These are phyloP conservation scores for Didymodactylos carnosus DNA, from an alignment of 2,888 invertebrate species.

Conservation along the genomic window DNA sequence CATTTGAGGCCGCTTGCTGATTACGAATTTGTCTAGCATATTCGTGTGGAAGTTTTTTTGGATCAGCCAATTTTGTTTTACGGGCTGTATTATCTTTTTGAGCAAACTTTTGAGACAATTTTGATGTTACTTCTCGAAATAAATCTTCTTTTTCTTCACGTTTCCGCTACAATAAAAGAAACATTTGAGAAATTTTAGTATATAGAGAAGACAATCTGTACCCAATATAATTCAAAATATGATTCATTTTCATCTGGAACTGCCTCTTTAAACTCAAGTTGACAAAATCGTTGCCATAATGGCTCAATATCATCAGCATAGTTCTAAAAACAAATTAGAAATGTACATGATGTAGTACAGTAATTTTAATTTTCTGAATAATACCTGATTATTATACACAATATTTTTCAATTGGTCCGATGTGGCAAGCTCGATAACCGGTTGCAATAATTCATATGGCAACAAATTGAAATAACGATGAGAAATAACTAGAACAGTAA, in stretches of 20 bases:
- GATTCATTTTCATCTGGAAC: background rate
- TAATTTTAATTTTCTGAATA: too few species aligned
- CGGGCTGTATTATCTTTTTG: too few species aligned
- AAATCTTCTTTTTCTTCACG: background rate
- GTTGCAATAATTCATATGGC: slow-evolving; percentile 66
- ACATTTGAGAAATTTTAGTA: too few species aligned
- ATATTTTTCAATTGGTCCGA: slow-evolving; percentile 60
- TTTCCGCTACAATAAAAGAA: background rate
- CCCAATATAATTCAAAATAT: background rate
- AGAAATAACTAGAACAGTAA: background rate
- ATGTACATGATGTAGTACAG: too few species aligned
- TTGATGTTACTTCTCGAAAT: background rate
- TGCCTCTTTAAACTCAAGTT: background rate
- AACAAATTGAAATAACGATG: slow-evolving; percentile 60
- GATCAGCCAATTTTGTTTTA: too few species aligned
- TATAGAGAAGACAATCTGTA: background rate
- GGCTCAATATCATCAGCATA: background rate
- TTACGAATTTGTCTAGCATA: too few species aligned
- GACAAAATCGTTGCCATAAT: background rate
- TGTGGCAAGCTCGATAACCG: slow-evolving; percentile 65
- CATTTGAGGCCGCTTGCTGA: too few species aligned
- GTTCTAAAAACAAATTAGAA: background rate
- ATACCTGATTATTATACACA: slow-evolving; percentile 62
- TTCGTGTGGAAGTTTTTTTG: too few species aligned
- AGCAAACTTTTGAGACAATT: too few species aligned